Conservation (phyloP, 2,797 vertebrate species). For the Sebastes itinus region DNA sequence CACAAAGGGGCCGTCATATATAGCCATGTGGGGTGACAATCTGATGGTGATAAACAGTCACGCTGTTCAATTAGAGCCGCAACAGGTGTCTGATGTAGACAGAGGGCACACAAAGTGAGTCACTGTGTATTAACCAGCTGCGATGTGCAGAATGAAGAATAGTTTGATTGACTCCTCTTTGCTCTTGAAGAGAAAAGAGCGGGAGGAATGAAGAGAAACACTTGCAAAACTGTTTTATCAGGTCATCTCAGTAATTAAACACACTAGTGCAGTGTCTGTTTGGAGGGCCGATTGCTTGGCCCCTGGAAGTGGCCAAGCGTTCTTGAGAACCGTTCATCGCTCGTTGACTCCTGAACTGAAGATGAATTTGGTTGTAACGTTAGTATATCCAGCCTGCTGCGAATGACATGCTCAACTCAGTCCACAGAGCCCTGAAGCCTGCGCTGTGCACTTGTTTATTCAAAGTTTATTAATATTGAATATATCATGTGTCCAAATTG, state of each 20-base stretch:
- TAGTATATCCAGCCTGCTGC: neutral
- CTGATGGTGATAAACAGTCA: conserved; percentile 41
- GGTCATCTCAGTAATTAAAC: conserved; percentile 53
- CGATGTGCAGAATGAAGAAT: conserved; percentile 6
- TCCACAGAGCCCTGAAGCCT: neutral
- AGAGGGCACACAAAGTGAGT: conserved; percentile 31
- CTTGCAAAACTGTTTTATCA: conserved; percentile 18
- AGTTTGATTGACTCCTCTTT: conserved; percentile 40
- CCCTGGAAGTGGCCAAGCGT: neutral
- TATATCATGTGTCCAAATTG: neutral
- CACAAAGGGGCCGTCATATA: conserved; percentile 16
- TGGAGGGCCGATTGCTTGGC: too few relatives aligned
- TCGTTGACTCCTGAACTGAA: neutral
- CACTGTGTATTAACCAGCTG: conserved; percentile 33
- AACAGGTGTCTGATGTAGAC: conserved; percentile 66
- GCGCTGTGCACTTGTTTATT: neutral
- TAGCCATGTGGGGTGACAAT: conserved; percentile 24
- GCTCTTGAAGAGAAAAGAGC: conserved; percentile 2
- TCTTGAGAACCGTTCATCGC: neutral
- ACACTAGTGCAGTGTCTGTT: neutral
- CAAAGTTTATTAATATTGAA: neutral
- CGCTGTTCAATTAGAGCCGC: conserved; percentile 52
- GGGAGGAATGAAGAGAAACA: neutral
- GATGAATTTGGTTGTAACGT: neutral
- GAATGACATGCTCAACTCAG: too few relatives aligned